Evolutionary conservation across 2,797 vertebrate species (phyloP).

Genomic region (Sciurus carolinensis): DNA sequence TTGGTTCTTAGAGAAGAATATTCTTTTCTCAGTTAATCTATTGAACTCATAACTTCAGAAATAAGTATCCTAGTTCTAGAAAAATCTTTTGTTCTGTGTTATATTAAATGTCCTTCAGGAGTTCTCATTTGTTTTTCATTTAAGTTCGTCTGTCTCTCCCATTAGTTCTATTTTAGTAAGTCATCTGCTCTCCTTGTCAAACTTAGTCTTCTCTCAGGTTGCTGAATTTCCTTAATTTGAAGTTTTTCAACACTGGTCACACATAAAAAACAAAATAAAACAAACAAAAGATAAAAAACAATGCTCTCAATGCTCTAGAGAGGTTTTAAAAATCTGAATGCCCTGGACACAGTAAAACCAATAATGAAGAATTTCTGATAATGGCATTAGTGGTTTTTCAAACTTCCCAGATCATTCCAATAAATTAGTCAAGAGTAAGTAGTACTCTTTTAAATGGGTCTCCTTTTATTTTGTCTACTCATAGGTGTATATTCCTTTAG

Average conservation of each 20-base stretch:
- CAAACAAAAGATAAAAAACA: background rate
- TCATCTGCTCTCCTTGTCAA: conserved; percentile 47
- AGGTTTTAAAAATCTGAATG: conserved; percentile 17
- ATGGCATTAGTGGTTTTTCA: conserved; percentile 52
- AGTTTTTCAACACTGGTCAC: conserved; percentile 48
- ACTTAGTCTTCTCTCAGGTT: conserved; percentile 11
- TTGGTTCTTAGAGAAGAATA: conserved; percentile 55
- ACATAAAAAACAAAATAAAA: background rate
- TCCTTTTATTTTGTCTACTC: conserved; percentile 31
- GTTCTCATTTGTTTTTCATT: conserved; percentile 56
- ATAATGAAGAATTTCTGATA: conserved; percentile 54
- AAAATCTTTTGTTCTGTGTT: conserved; percentile 56
- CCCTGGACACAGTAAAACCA: conserved; percentile 27
- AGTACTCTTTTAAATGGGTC: background rate
- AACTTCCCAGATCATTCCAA: background rate
- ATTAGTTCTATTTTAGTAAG: conserved; percentile 57
- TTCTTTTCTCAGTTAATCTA: conserved; percentile 48
- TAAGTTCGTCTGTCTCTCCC: conserved; percentile 35
- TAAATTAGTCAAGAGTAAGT: background rate
- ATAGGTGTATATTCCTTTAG: background rate
- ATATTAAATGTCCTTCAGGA: conserved; percentile 19
- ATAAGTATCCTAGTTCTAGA: conserved; percentile 64
- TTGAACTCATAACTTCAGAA: conserved; percentile 73
- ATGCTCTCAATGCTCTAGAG: background rate
- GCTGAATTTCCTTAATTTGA: conserved; percentile 64